Evolutionary conservation across 2,113 vertebrate genomes (phyloP).

Genomic region (Grammomys dolichurus): DNA sequence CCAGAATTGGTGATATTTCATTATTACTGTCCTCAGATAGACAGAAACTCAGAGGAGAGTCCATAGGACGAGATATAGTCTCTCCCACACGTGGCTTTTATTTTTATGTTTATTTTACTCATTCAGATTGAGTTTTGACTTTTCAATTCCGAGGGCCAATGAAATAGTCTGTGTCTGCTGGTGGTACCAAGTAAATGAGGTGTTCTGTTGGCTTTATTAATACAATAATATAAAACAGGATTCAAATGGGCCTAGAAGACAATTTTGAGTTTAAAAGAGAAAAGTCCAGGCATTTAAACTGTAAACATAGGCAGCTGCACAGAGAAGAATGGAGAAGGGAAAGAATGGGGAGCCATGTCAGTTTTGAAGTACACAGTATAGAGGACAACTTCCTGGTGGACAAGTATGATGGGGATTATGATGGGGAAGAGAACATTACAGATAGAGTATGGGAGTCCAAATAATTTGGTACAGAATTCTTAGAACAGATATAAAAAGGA

Average conservation of each 20-base stretch:
- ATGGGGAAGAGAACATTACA: not conserved
- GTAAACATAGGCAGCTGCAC: not conserved
- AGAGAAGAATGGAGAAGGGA: not conserved
- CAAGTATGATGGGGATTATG: not conserved
- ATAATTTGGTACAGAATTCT: not conserved
- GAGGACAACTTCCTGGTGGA: not conserved
- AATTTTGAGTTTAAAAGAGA: not conserved
- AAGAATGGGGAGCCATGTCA: fast-evolving
- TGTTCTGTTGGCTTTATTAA: not conserved
- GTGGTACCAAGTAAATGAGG: too few relatives aligned
- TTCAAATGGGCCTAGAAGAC: not conserved
- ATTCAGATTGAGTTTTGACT: not conserved
- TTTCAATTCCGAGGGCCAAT: not conserved
- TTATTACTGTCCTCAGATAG: not conserved
- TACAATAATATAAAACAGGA: not conserved
- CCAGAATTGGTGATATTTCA: not conserved
- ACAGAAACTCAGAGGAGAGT: not conserved
- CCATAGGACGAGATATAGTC: not conserved
- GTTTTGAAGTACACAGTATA: too few relatives aligned
- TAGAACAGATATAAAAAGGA: not conserved
- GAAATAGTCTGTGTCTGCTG: not conserved
- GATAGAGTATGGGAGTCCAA: not conserved
- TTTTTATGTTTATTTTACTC: not conserved
- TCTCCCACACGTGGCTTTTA: not conserved
- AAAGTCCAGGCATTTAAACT: not conserved